Percentiles rank a stretch among this genome's conserved stretches.
Evolutionary conservation across 2,888 invertebrate genomes (phyloP).

Genomic region (Scotopteryx bipunctaria): DNA sequence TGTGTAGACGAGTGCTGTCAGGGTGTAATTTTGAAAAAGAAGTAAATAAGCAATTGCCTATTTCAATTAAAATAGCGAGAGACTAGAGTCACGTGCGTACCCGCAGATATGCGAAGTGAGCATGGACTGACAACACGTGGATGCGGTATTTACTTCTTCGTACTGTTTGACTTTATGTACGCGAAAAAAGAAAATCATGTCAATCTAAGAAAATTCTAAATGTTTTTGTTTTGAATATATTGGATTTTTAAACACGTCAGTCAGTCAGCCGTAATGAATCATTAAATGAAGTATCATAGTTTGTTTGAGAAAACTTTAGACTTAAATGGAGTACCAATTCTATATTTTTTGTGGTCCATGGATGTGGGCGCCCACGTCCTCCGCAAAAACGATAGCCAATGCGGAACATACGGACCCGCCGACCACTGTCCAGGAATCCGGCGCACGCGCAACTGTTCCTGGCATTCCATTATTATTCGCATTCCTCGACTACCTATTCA

Average conservation of each 20-base stretch:
- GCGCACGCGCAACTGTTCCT: conserved; percentile 62
- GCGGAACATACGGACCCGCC: conserved; percentile 59
- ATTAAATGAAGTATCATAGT: neutral
- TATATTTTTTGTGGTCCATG: conserved; percentile 14
- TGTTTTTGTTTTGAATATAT: too few relatives aligned
- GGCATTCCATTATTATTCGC: conserved; percentile 62
- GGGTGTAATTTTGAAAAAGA: conserved; percentile 18
- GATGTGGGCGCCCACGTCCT: conserved; percentile 41
- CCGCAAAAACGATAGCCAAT: conserved; percentile 60
- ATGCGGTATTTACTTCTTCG: conserved; percentile 10
- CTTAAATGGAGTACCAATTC: neutral
- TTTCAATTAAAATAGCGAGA: conserved; percentile 33
- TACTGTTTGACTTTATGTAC: too few relatives aligned
- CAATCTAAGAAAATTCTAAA: too few relatives aligned
- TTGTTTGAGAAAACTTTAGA: too few relatives aligned
- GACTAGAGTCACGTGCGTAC: conserved; percentile 25
- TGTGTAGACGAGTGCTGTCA: neutral
- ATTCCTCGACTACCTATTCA: conserved; percentile 44
- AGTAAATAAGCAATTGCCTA: conserved; percentile 23
- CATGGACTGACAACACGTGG: conserved; percentile 8
- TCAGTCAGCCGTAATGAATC: too few relatives aligned
- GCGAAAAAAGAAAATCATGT: too few relatives aligned
- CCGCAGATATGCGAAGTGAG: conserved; percentile 4
- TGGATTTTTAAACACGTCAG: too few relatives aligned
- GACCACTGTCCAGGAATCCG: conserved; percentile 58